phyloP scores from a whole-genome alignment of 2,888 invertebrate genomes.

The Scelioninae gen. 2 region DNA sequence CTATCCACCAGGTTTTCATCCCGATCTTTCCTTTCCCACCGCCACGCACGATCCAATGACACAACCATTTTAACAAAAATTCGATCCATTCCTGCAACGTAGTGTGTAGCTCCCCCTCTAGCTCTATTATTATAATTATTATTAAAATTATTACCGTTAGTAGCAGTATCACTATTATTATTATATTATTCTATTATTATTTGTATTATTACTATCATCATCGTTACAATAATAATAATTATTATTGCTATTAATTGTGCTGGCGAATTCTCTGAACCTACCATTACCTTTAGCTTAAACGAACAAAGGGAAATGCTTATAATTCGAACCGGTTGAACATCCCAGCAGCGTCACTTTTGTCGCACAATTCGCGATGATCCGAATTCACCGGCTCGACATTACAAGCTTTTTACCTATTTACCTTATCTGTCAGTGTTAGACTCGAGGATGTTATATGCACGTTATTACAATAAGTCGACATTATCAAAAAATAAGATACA shows the following conservation, averaged over 20 bases:
- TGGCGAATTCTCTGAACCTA: conserved; percentile 46
- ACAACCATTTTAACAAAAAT: conserved; percentile 64
- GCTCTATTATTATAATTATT: conserved; percentile 64
- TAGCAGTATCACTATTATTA: conserved; percentile 72
- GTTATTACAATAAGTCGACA: conserved; percentile 43
- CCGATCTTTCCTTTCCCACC: conserved; percentile 59
- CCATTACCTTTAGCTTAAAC: conserved; percentile 33
- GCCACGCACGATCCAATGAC: conserved; percentile 62
- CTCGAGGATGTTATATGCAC: conserved; percentile 41
- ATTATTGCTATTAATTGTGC: conserved; percentile 68
- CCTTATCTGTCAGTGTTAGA: conserved; percentile 31
- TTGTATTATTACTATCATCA: conserved; percentile 72
- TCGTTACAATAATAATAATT: conserved; percentile 72
- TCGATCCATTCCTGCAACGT: conserved; percentile 65
- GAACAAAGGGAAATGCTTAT: conserved; percentile 22
- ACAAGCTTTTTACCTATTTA: conserved; percentile 36
- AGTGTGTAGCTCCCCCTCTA: conserved; percentile 67
- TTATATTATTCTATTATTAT: conserved; percentile 72
- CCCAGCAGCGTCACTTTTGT: neutral
- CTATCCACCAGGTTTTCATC: conserved; percentile 56
- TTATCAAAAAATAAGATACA: conserved; percentile 41
- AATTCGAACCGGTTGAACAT: conserved; percentile 18
- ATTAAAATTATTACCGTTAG: conserved; percentile 68
- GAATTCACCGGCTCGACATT: conserved; percentile 16
- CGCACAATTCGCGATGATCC: neutral